These are phyloP conservation scores for Eumeta japonica DNA, from an alignment of 1,140 invertebrate genomes.

Conservation along the genomic window DNA sequence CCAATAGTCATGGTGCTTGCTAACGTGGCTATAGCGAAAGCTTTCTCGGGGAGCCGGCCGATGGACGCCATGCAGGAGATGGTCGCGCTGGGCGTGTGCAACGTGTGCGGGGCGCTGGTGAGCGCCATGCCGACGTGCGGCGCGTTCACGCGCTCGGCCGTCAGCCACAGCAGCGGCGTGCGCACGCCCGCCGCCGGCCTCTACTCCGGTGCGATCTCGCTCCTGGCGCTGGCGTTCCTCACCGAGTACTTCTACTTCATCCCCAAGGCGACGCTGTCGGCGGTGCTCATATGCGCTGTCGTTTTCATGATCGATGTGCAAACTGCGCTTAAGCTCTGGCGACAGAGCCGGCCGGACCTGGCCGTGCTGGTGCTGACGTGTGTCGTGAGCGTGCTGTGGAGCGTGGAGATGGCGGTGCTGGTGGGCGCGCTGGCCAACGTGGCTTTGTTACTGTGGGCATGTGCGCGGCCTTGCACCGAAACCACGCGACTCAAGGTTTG, in stretches of 20 bases:
- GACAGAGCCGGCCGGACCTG: constrained; percentile 66
- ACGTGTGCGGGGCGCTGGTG: constrained; percentile 72
- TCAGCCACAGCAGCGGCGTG: constrained; percentile 74
- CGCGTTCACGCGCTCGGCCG: constrained; percentile 76
- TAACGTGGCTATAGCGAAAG: constrained; percentile 86
- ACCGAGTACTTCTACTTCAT: constrained; percentile 85
- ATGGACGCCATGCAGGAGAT: constrained; percentile 75
- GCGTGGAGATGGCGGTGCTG: constrained; percentile 86
- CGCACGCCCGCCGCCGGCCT: constrained; percentile 72
- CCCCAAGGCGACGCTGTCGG: constrained; percentile 72
- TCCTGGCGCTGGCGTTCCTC: constrained; percentile 69
- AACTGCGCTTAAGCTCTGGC: constrained; percentile 72
- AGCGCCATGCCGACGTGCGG: constrained; percentile 77
- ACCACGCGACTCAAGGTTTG: constrained; percentile 63
- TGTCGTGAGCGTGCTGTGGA: constrained; percentile 71
- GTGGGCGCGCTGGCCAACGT: constrained; percentile 81
- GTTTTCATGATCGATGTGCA: constrained; percentile 82
- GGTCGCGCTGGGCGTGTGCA: constrained; percentile 70
- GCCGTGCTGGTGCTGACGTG: constrained; percentile 76
- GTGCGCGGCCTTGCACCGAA: constrained; percentile 73
- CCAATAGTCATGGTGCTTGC: constrained; percentile 80
- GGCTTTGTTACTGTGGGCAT: constrained; percentile 75
- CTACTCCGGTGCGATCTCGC: constrained; percentile 65
- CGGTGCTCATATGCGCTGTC: constrained; percentile 85
- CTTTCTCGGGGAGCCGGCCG: constrained; percentile 69